Conservation (phyloP, 2,113 vertebrate genomes). For the Sterrhoptilus dennistouni region DNA sequence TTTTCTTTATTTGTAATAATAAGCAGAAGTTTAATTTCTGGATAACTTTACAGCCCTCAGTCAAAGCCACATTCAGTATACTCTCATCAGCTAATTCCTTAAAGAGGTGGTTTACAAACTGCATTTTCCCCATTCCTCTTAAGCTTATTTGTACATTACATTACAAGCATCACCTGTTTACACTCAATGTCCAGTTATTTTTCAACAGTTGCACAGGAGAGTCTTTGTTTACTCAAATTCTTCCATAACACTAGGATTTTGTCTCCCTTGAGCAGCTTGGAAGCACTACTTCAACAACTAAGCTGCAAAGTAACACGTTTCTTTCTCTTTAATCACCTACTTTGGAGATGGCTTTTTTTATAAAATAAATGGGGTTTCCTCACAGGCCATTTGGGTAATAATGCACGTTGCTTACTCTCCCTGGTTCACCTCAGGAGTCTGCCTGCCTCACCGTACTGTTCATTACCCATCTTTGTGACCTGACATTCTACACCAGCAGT, state of each 20-base stretch:
- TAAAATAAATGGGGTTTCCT: neutral
- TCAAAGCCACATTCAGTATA: neutral
- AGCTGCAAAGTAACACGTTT: conserved; percentile 25
- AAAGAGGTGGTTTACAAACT: neutral
- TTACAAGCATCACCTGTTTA: conserved; percentile 24
- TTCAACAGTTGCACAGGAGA: conserved; percentile 31
- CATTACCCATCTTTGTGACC: neutral
- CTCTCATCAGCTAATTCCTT: neutral
- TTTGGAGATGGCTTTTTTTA: neutral
- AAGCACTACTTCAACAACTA: conserved; percentile 10
- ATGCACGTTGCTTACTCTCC: accelerated
- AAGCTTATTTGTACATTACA: conserved; percentile 23
- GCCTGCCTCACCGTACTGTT: neutral
- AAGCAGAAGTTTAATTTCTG: neutral
- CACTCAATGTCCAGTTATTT: conserved; percentile 27
- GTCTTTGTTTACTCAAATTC: conserved; percentile 54
- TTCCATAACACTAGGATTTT: conserved; percentile 17
- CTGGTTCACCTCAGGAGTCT: neutral
- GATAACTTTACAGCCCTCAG: neutral
- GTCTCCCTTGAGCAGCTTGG: conserved; percentile 33
- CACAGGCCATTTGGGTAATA: neutral
- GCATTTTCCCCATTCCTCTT: conserved; percentile 9
- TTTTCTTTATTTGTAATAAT: neutral
- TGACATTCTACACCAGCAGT: neutral
- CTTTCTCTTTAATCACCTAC: neutral